Conservation (phyloP, 2,888 invertebrate genomes). For the Protonemura montana region DNA sequence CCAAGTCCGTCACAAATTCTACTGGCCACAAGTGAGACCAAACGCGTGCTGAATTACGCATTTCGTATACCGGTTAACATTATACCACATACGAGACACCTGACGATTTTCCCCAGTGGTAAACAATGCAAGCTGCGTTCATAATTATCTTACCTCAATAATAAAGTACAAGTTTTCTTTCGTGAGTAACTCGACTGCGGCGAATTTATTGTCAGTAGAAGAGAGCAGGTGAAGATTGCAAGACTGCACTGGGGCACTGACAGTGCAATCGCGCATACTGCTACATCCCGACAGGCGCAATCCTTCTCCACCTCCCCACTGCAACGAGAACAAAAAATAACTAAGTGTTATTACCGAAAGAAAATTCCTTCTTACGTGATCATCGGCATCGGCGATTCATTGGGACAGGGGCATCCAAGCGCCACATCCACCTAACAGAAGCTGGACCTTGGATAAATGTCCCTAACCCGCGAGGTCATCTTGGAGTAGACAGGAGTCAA, state of each 20-base stretch:
- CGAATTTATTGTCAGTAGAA: constrained; percentile 55
- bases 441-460: background rate
- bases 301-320: constrained; percentile 33
- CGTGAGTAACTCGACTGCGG: constrained; percentile 57
- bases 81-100: background rate
- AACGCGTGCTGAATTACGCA: background rate
- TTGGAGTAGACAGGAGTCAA: background rate
- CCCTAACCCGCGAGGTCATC: background rate
- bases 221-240: constrained; percentile 55
- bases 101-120: no score
- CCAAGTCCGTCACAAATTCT: background rate
- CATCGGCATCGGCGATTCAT: no score
- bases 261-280: constrained; percentile 54
- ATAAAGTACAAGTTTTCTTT: constrained; percentile 58
- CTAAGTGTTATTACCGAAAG: no score
- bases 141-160: constrained; percentile 56
- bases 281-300: constrained; percentile 51
- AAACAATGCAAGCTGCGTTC: no score
- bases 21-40: no score
- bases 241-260: constrained; percentile 55
- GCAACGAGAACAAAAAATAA: background rate
- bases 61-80: background rate
- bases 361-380: no score
- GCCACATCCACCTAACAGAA: background rate
- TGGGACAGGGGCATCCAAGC: no score